phyloP scores from a whole-genome alignment of 1,140 invertebrate species.

The Contarinia nasturtii region DNA sequence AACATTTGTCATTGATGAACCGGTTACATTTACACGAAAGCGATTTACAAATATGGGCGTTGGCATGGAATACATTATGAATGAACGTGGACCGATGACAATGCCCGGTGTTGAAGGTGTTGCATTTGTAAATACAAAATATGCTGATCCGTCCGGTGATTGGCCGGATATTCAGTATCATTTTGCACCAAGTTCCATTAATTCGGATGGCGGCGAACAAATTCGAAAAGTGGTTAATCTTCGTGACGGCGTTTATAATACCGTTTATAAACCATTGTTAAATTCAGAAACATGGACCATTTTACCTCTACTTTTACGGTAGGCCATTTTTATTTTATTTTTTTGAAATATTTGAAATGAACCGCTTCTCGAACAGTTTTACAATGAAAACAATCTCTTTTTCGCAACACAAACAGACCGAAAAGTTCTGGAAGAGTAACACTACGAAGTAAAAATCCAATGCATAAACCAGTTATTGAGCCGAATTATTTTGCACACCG shows the following conservation, averaged over 20 bases:
- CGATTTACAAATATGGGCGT: slow-evolving; percentile 59
- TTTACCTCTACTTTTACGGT: slow-evolving; percentile 44
- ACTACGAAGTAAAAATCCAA: slow-evolving; percentile 59
- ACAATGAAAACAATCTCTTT: too few relatives aligned
- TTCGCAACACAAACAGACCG: slow-evolving; percentile 29
- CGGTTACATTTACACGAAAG: slow-evolving; percentile 54
- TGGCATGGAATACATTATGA: slow-evolving; percentile 60
- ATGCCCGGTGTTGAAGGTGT: slow-evolving; percentile 61
- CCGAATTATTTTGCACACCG: slow-evolving; percentile 77
- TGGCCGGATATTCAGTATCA: slow-evolving; percentile 80
- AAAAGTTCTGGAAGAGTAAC: slow-evolving; percentile 64
- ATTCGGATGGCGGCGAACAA: slow-evolving; percentile 58
- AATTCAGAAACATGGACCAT: slow-evolving; percentile 68
- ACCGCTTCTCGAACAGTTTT: too few relatives aligned
- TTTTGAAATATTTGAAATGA: too few relatives aligned
- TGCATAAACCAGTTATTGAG: slow-evolving; percentile 66
- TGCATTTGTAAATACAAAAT: slow-evolving; percentile 69
- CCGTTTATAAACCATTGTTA: slow-evolving; percentile 62
- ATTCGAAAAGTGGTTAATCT: slow-evolving; percentile 56
- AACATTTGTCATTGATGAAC: slow-evolving; percentile 62
- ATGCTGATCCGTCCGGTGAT: slow-evolving; percentile 44
- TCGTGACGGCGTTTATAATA: slow-evolving; percentile 60
- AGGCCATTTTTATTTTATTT: too few relatives aligned
- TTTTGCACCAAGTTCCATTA: slow-evolving; percentile 62
- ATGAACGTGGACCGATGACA: slow-evolving; percentile 62